Base-by-base conservation (phyloP, 2,888 invertebrate genomes). In the Drosophila monieri region DNA sequence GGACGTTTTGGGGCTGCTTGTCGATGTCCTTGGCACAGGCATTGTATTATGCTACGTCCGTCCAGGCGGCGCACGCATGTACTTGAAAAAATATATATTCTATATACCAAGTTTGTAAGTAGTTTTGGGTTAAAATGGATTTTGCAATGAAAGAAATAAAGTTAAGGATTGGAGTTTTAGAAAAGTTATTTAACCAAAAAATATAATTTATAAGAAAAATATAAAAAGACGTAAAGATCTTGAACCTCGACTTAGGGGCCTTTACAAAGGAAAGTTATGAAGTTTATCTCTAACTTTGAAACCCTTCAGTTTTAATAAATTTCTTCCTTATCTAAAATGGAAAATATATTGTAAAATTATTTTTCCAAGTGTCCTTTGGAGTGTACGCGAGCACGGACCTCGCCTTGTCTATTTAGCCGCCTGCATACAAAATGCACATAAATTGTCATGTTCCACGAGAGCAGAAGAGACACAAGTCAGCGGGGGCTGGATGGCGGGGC, bases 381-480 rank as follows among this genome's bases (percentile, higher is more conserved):
- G 18, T 12, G 43, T 39, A 54, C 41, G 41, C 69, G 27, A 25
- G 57, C 56, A 73, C 51, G 65, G 73, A 47, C 66, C 61, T 56
- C 47, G 79, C 72, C 80, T 78, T 88, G 81, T 85, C 81, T 81
- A 83, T 81, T 81, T 88, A 88, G 81, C 88, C 70, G 79, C 77
- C 86, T 81, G 86, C 88, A 85, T 88, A 88, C 88, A 77, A 83
- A 81, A 81, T 81, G 84, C 81, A 88, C 88, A 81, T 88, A 81
- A 81, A 81, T 88, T 81, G 88, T 85, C 80, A 68, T 88, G 80
- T 76, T 85, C 58, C 76, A 58, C 44, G 66, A 47, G 66, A 61
- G 59, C 59, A 52, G 48, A 60, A 14, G 44, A 55, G 56, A 27
- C 25, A 35, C 43, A 12, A 15, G 21, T 21, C 30, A 15, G 69